Evolutionary conservation across 2,888 invertebrate genomes (phyloP).

Genomic region (Notocelia uddmanniana): DNA sequence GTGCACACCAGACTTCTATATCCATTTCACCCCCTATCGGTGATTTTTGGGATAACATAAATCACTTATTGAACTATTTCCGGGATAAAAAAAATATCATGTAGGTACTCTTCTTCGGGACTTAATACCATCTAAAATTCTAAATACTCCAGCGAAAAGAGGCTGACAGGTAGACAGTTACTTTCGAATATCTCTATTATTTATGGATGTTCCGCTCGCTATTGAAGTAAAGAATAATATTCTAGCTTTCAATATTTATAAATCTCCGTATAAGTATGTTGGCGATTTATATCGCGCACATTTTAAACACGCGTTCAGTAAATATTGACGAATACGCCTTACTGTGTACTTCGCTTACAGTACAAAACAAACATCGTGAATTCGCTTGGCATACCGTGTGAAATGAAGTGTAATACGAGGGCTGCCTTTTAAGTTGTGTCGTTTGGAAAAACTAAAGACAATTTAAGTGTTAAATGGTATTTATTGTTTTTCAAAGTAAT

Average conservation of each 20-base stretch:
- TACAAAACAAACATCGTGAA: slow-evolving; percentile 21
- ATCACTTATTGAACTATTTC: too few species aligned
- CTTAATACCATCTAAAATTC: neutral
- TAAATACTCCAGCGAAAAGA: neutral
- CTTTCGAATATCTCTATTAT: neutral
- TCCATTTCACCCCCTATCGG: too few species aligned
- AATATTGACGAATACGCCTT: slow-evolving; percentile 36
- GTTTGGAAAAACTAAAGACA: too few species aligned
- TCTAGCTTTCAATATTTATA: neutral
- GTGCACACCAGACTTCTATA: neutral
- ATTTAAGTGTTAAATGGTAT: too few species aligned
- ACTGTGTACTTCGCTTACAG: slow-evolving; percentile 20
- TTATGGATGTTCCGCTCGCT: neutral
- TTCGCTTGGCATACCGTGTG: slow-evolving; percentile 5
- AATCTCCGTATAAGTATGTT: neutral
- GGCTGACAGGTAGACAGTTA: neutral
- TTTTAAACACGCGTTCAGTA: slow-evolving; percentile 19
- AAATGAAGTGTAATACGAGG: slow-evolving; percentile 1
- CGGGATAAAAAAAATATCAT: neutral
- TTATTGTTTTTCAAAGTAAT: too few species aligned
- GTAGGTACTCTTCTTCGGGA: neutral
- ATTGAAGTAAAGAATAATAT: neutral
- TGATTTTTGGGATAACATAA: too few species aligned
- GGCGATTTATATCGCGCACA: slow-evolving; percentile 3
- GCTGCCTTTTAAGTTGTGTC: too few species aligned